phyloP scores from a whole-genome alignment of 1,140 invertebrate genomes.

The Lepidurus couesii region DNA sequence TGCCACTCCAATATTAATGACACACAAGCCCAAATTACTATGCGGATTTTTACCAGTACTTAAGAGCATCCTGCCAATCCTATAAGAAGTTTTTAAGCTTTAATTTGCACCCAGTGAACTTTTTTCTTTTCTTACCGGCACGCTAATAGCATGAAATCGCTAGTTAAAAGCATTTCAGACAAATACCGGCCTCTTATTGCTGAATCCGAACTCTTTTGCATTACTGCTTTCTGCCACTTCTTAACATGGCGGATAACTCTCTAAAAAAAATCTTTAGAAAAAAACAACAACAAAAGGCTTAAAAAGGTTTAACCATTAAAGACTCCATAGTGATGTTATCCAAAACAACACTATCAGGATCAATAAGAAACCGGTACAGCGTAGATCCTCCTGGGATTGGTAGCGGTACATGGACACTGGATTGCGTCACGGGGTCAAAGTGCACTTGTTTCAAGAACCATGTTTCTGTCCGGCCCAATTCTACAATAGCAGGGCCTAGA shows the following conservation, averaged over 20 bases:
- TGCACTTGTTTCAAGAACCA: constrained; percentile 42
- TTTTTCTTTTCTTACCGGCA: constrained; percentile 46
- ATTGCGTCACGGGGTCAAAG: constrained; percentile 29
- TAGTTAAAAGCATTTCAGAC: constrained; percentile 54
- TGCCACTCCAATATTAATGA: constrained; percentile 57
- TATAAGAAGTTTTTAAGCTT: constrained; percentile 38
- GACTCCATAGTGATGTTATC: constrained; percentile 55
- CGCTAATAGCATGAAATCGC: constrained; percentile 57
- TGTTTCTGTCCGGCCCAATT: constrained; percentile 58
- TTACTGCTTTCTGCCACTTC: constrained; percentile 46
- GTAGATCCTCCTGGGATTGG: constrained; percentile 58
- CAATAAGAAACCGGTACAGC: constrained; percentile 55
- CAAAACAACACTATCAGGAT: constrained; percentile 57
- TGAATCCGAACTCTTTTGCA: constrained; percentile 47
- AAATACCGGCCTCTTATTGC: constrained; percentile 48
- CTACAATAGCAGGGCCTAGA: constrained; percentile 54
- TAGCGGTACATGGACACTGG: constrained; percentile 51
- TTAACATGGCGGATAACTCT: constrained; percentile 56
- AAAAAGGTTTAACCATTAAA: constrained; percentile 49
- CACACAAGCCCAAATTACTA: constrained; percentile 55
- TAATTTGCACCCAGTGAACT: constrained; percentile 23
- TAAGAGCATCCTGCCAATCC: constrained; percentile 55
- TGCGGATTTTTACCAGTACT: constrained; percentile 57
- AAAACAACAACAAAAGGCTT: constrained; percentile 23
- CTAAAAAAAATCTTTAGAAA: constrained; percentile 44